These are phyloP conservation scores for Neomorphus geoffroyi DNA, from an alignment of 2,797 vertebrate genomes.

Conservation along the genomic window DNA sequence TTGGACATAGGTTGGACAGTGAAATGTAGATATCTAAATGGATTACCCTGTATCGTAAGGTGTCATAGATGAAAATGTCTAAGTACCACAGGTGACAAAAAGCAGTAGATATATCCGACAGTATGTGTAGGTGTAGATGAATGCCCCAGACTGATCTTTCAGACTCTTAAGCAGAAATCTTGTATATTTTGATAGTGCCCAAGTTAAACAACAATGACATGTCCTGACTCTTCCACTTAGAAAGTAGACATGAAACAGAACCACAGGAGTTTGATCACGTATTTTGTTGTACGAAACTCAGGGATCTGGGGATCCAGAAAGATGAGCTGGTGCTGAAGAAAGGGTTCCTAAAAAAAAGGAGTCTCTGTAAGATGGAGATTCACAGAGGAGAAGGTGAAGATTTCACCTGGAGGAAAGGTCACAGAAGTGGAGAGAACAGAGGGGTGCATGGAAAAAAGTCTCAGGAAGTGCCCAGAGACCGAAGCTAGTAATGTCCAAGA, in stretches of 20 bases:
- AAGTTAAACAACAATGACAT: not conserved
- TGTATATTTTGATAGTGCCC: not conserved
- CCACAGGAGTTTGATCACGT: not conserved
- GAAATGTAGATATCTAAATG: not conserved
- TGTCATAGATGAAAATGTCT: not conserved
- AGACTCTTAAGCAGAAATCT: not conserved
- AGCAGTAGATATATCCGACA: not conserved
- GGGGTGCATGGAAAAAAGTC: not conserved
- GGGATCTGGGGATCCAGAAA: not conserved
- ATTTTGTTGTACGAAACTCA: not conserved
- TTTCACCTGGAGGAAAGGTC: not conserved
- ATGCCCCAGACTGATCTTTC: not conserved
- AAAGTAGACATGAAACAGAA: not conserved
- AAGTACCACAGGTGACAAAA: fast-evolving
- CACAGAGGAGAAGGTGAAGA: not conserved
- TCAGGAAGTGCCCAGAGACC: not conserved
- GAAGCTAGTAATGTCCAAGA: not conserved
- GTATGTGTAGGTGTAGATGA: not conserved
- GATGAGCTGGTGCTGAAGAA: not conserved
- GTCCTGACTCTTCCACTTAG: not conserved
- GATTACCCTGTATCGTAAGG: not conserved
- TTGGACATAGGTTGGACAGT: not conserved
- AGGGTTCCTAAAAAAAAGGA: not conserved
- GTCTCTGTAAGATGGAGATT: not conserved
- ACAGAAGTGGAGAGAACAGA: not conserved